Percentiles rank a stretch among this genome's conserved stretches.
Conservation (phyloP, 2,113 vertebrate species). For the Noctilio leporinus region DNA sequence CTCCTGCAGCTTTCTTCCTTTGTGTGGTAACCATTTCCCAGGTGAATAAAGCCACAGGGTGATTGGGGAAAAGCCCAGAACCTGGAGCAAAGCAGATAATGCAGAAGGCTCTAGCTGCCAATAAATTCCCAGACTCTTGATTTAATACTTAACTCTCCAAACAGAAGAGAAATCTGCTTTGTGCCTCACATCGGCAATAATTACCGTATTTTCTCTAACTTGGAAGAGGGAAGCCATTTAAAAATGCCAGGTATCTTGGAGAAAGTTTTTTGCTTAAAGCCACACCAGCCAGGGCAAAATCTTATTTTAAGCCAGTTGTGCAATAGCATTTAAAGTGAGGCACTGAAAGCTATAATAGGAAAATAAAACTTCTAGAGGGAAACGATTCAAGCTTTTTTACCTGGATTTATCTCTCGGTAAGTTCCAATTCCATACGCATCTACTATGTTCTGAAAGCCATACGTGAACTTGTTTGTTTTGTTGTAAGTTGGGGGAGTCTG, state of each 20-base stretch:
- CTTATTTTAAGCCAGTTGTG: neutral
- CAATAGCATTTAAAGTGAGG: neutral
- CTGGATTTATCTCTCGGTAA: constrained; percentile 98
- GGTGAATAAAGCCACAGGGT: neutral
- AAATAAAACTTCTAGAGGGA: neutral
- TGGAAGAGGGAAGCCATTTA: neutral
- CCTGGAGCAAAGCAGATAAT: neutral
- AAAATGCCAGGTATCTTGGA: neutral
- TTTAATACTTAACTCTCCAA: neutral
- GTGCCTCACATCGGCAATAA: neutral
- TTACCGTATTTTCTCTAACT: neutral
- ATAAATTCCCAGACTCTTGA: neutral
- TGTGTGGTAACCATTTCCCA: neutral
- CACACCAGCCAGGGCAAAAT: neutral
- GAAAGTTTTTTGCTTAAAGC: neutral
- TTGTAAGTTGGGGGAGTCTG: constrained; percentile 97
- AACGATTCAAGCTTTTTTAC: constrained; percentile 72
- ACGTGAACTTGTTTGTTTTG: constrained; percentile 98
- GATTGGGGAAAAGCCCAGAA: neutral
- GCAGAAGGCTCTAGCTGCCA: neutral
- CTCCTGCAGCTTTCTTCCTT: neutral
- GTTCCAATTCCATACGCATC: constrained; percentile 96
- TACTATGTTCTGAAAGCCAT: constrained; percentile 96
- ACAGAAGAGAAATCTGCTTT: neutral
- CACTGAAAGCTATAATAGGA: neutral